Evolutionary conservation across 2,797 vertebrate species (phyloP).

Genomic region (Champsocephalus gunnari): DNA sequence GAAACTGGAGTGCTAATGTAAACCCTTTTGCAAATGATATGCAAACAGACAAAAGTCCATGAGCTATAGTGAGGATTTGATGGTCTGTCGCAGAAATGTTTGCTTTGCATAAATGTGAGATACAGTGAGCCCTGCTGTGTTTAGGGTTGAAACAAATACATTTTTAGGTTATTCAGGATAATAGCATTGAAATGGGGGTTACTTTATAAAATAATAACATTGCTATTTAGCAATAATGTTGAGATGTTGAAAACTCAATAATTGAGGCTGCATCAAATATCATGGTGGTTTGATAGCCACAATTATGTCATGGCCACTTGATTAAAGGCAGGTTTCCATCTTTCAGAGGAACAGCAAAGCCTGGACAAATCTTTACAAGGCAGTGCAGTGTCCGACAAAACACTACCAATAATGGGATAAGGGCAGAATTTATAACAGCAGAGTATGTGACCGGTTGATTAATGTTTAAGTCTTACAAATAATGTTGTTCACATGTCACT

Average conservation of each 20-base stretch:
- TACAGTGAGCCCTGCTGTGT: no score
- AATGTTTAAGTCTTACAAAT: background rate
- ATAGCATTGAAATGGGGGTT: background rate
- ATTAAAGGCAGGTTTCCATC: constrained; percentile 33
- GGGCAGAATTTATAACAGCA: background rate
- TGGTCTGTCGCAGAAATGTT: constrained; percentile 1
- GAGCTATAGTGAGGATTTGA: constrained; percentile 5
- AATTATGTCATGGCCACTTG: constrained; percentile 6
- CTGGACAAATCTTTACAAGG: constrained; percentile 15
- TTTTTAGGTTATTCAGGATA: background rate
- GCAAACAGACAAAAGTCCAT: constrained; percentile 19
- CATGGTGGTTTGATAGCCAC: background rate
- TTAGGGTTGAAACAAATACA: background rate
- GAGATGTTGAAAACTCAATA: background rate
- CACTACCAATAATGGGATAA: background rate
- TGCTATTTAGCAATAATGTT: background rate
- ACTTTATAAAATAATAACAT: background rate
- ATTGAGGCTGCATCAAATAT: background rate
- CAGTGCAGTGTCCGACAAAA: background rate
- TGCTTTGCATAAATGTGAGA: constrained; percentile 14
- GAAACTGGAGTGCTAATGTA: constrained; percentile 14
- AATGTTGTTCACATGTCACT: background rate
- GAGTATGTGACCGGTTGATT: background rate
- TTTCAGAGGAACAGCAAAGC: constrained; percentile 45
- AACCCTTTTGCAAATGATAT: constrained; percentile 33